Base-by-base conservation (phyloP, 2,797 vertebrate species). In the Sphaeramia orbicularis region DNA sequence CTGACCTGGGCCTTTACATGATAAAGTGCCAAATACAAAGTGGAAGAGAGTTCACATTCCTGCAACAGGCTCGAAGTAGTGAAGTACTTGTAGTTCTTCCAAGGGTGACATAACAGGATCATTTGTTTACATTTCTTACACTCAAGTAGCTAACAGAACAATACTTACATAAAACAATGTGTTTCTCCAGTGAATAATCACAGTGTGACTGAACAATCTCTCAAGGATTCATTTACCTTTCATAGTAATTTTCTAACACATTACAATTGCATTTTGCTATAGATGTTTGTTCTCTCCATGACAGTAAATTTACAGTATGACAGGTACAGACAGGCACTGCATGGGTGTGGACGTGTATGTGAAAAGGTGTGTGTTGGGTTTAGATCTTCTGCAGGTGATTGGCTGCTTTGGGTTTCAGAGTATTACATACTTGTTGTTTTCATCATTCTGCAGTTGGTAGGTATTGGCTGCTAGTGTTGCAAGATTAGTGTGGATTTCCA, bases 11-110 rank as follows among this genome's bases (percentile, higher is more conserved):
- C 65, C 55, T 81, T 60, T 78, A 87, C 60, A 50, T 72, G 66
- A 78, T 50, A 58, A 78, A 85, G 86, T 79, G 81, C 85, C 90
- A 85, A 75, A 78, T 47, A 89, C 88, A 88, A 76, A 84, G 80
- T 70, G 83, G 88, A 91, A 86, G 85, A 91, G 86, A 85, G 36
- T 35, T 50, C 72, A 57, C 44, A 44, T 73, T 83, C 48, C 51
- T 53, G 42, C 60, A 57, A 71, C 38, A 82, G 51, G 60, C 56
- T 45, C 55, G 47, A 68, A 81, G 41, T 10, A 73, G 45, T 72
- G n/a, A 57, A 71, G 41, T 62, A 54, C 19, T 50, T 30, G 4
- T 51, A n/a, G 38, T 15, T 54, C 42, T 56, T 16, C 64, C 51
- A 57, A 30, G 43, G 16, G 35, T 32, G 43, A 68, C 40, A 61